Percentiles rank a stretch among this genome's conserved stretches.
Conservation (phyloP, 2,113 vertebrate species). For the Orthonyx spaldingii region DNA sequence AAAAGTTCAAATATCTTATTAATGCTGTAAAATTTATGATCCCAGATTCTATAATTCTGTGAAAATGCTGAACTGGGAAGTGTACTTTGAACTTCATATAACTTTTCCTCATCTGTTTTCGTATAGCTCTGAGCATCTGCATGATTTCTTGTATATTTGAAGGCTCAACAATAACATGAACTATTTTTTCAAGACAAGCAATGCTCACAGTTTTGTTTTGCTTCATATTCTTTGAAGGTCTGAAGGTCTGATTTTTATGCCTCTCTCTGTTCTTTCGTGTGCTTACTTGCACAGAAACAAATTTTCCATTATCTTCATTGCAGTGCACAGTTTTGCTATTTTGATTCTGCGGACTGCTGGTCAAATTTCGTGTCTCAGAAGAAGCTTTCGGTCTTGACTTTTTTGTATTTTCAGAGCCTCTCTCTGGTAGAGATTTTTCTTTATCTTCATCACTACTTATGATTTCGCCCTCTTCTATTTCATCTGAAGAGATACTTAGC, state of each 20-base stretch:
- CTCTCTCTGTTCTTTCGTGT: slow-evolving; percentile 46
- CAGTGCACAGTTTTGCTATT: slow-evolving; percentile 30
- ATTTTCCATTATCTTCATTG: slow-evolving; percentile 43
- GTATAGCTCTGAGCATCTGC: slow-evolving; percentile 83
- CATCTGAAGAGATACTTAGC: slow-evolving; percentile 69
- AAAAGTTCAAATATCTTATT: slow-evolving; percentile 81
- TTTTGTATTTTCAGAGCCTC: slow-evolving; percentile 38
- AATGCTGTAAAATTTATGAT: slow-evolving; percentile 84
- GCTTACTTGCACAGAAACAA: slow-evolving; percentile 37
- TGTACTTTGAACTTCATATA: slow-evolving; percentile 96
- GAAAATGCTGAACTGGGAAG: slow-evolving; percentile 87
- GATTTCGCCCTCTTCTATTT: slow-evolving; percentile 93
- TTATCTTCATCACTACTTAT: slow-evolving; percentile 78
- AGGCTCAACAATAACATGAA: slow-evolving; percentile 70
- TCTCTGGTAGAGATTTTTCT: slow-evolving; percentile 58
- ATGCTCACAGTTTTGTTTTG: slow-evolving; percentile 62
- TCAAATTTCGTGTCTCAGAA: slow-evolving; percentile 33
- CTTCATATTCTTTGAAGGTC: slow-evolving; percentile 43
- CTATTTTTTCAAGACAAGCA: slow-evolving; percentile 75
- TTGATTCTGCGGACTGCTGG: neutral
- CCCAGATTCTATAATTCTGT: slow-evolving; percentile 87
- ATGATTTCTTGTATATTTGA: slow-evolving; percentile 82
- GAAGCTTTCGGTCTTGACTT: slow-evolving; percentile 42
- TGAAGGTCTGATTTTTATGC: slow-evolving; percentile 32
- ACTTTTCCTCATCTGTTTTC: slow-evolving; percentile 85